phyloP scores from a whole-genome alignment of 2,888 invertebrate species.

The Noctua fimbriata region DNA sequence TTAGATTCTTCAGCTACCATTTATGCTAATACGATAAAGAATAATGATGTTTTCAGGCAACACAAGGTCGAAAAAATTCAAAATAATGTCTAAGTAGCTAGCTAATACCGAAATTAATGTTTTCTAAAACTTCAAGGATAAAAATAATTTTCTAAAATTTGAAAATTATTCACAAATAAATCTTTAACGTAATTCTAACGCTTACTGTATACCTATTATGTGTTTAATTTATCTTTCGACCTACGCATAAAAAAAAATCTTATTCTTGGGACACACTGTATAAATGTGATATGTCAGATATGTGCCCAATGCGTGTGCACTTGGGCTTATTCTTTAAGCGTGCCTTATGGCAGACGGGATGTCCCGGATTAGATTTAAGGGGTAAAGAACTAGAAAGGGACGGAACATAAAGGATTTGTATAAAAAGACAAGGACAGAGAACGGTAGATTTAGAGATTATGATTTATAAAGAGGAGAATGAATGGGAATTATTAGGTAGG shows the following conservation, averaged over 20 bases:
- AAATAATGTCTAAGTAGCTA: slow-evolving; percentile 47
- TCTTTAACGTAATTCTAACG: slow-evolving; percentile 49
- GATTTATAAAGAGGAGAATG: slow-evolving; percentile 90
- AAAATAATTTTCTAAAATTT: slow-evolving; percentile 57
- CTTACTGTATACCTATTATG: slow-evolving; percentile 35
- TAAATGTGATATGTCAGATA: slow-evolving; percentile 22
- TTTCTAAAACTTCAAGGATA: slow-evolving; percentile 61
- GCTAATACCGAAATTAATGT: slow-evolving; percentile 56
- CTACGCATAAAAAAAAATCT: slow-evolving; percentile 30
- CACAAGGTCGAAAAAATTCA: slow-evolving; percentile 45
- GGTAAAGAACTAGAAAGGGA: slow-evolving; percentile 87
- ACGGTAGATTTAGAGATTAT: slow-evolving; percentile 89
- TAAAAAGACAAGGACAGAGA: slow-evolving; percentile 79
- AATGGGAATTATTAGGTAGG: slow-evolving; percentile 89
- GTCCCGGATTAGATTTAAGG: slow-evolving; percentile 90
- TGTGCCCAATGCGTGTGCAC: slow-evolving; percentile 67
- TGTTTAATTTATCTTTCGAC: slow-evolving; percentile 52
- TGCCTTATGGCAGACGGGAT: slow-evolving; percentile 85
- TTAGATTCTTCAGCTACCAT: slow-evolving; percentile 40
- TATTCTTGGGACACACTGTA: slow-evolving; percentile 36
- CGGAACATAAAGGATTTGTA: slow-evolving; percentile 70
- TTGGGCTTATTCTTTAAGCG: slow-evolving; percentile 75
- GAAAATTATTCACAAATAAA: slow-evolving; percentile 61
- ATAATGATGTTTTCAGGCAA: slow-evolving; percentile 54
- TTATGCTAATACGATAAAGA: slow-evolving; percentile 45